Percentiles rank a stretch among this genome's conserved stretches.
Conservation (phyloP, 2,113 vertebrate genomes). For the Equus przewalskii region DNA sequence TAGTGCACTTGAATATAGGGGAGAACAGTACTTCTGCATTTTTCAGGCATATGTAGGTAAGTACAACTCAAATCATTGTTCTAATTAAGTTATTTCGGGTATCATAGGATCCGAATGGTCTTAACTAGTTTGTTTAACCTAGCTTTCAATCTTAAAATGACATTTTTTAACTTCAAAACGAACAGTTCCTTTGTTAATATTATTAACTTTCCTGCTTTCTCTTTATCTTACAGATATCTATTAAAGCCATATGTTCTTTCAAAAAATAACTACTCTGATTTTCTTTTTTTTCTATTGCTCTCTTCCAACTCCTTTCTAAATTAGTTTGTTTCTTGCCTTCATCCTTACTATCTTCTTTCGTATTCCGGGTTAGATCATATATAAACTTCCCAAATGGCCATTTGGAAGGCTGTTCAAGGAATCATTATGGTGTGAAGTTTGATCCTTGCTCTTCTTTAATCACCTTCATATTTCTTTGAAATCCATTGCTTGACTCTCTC, state of each 20-base stretch:
- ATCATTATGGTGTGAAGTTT: neutral
- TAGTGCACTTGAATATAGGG: neutral
- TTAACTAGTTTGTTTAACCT: neutral
- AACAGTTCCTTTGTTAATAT: neutral
- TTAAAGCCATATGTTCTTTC: neutral
- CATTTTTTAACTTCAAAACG: neutral
- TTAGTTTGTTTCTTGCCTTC: conserved; percentile 24
- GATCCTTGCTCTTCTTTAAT: conserved; percentile 53
- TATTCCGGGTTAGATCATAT: neutral
- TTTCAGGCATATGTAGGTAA: neutral
- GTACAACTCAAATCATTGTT: neutral
- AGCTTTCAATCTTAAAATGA: neutral
- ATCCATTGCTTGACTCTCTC: conserved; percentile 72
- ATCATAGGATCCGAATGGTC: neutral
- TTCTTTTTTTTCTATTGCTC: neutral
- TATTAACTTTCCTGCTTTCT: conserved; percentile 17
- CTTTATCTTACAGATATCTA: neutral
- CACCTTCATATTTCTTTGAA: conserved; percentile 55
- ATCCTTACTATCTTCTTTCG: neutral
- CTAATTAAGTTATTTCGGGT: neutral
- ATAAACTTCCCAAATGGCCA: neutral
- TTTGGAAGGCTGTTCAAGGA: conserved; percentile 7
- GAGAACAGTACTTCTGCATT: neutral
- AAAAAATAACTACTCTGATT: neutral
- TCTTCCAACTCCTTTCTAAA: neutral